Base-by-base conservation (phyloP, 2,113 vertebrate species). In the Mystacornis crossleyi region DNA sequence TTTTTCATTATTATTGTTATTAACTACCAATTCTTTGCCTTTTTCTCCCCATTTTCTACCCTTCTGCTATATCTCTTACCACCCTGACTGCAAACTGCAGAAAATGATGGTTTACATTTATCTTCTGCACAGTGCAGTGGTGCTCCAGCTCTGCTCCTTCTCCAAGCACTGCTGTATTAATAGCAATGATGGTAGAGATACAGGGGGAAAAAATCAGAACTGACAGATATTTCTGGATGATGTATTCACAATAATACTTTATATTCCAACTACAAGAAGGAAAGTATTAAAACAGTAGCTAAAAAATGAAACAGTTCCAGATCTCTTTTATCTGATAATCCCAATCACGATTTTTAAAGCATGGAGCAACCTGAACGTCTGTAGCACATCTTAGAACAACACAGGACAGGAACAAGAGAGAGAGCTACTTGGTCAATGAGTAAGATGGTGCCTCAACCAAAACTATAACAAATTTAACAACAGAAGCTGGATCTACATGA, bases 201-300 rank as follows among this genome's bases (percentile, higher is more conserved):
- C n/a, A 60, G 29, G 12, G 19, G 5, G 7, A 31, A 82, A 84
- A 92, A 92, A 51, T 25, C 89, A 87, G 61, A 86, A 38, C 83
- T 80, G 87, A 81, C 62, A 83, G 83, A 50, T 95, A 96, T 86
- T 94, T 94, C 79, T 94, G 71, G 69, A 80, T 93, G 42, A 95
- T 75, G 24, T 67, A 86, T 55, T 93, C 85, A 81, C 54, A 81
- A 79, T 83, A 91, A 88, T 73, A 90, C 54, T 88, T 90, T 60
- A 60, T 60, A 95, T 78, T 90, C 51, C 54, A 92, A 5, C 71
- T 60, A 86, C 42, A 72, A 91, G 61, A 87, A 87, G 28, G 36
- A 36, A 88, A 90, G 51, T 12, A 90, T 40, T 77, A 40, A 78
- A 92, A 48, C 51, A 71, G 60, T 6, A 13, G 47, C 69, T 86